A percentile compares a stretch with the other conserved stretches of the same genome.
phyloP scores from a whole-genome alignment of 1,140 invertebrate genomes.

The Trachymyrmex septentrionalis region DNA sequence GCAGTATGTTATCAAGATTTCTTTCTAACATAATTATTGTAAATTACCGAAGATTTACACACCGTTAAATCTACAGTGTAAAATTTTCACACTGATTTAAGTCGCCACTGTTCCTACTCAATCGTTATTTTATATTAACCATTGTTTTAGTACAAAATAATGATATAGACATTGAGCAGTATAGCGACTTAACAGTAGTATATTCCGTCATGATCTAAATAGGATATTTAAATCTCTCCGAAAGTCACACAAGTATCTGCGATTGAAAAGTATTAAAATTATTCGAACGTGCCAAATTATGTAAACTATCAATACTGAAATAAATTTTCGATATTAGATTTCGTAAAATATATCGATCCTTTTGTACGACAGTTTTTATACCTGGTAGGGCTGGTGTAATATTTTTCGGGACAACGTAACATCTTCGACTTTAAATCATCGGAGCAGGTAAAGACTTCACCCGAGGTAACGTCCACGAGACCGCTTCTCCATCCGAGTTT shows the following conservation, averaged over 20 bases:
- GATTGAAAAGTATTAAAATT: slow-evolving; percentile 13
- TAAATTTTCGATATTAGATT: not conserved
- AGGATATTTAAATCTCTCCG: not conserved
- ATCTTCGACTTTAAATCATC: slow-evolving; percentile 65
- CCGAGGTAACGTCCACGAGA: not conserved
- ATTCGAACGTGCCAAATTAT: not conserved
- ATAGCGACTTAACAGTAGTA: too few relatives aligned
- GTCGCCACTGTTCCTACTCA: too few relatives aligned
- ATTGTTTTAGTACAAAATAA: too few relatives aligned
- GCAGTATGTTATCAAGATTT: not conserved
- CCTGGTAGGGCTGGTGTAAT: slow-evolving; percentile 37
- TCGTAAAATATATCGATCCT: not conserved
- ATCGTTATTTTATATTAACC: too few relatives aligned
- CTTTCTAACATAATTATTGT: not conserved
- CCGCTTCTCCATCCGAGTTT: slow-evolving; percentile 29
- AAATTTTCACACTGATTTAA: too few relatives aligned
- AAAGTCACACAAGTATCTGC: not conserved
- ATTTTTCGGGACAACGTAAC: slow-evolving; percentile 26
- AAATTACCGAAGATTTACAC: not conserved
- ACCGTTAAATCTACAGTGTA: too few relatives aligned
- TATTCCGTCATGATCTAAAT: not conserved
- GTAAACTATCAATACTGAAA: not conserved
- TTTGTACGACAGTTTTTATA: slow-evolving; percentile 55
- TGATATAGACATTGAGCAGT: too few relatives aligned
- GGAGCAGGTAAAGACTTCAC: slow-evolving; percentile 62